Base-by-base conservation (phyloP, 2,888 invertebrate species). In the Hypselothyrea guttata region DNA sequence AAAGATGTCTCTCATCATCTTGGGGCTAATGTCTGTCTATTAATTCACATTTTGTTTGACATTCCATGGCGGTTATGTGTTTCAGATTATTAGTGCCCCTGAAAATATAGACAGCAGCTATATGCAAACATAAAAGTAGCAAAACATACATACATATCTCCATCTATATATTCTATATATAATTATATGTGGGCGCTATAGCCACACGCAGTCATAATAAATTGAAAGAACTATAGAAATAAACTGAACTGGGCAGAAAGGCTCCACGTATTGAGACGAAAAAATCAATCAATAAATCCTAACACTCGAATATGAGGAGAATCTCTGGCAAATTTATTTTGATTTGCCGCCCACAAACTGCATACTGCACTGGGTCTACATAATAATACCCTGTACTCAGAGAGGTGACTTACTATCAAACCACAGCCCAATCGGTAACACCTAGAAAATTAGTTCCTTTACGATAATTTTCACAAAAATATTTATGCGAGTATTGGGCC, bases 31-130 rank as follows among this genome's bases (percentile, higher is more conserved):
- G 51, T 70, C 51, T 60, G 52, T 60, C 59, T 59, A 72, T 64
- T 67, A 64, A 66, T 61, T 73, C 48, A 48, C 42, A 68, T 77
- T 62, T 73, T 58, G 62, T 62, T 81, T 71, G 64, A 81, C 74
- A 84, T 77, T 84, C 77, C 82, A 81, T 71, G 62, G 27, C 48
- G 41, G 8, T 37, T 55, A 27, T 48, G 51, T 48, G 22, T 55
- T 53, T 3, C 38, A 52, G 62, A 67, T 58, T 57, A 55, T 47
- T 45, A 57, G 45, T 74, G 54, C 57, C 57, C 59, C 57, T 65
- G 54, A 71, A 73, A 73, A 28, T 52, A 55, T 53, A 58, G 56
- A 61, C 68, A 58, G 42, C 41, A 18, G 22, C 41, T 47, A 65
- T 60, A 49, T 48, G 30, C 46, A 12, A 37, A n/a, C 13, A 48